These are phyloP conservation scores for Chrysomela aeneicollis DNA, from an alignment of 2,888 invertebrate species.

Conservation along the genomic window DNA sequence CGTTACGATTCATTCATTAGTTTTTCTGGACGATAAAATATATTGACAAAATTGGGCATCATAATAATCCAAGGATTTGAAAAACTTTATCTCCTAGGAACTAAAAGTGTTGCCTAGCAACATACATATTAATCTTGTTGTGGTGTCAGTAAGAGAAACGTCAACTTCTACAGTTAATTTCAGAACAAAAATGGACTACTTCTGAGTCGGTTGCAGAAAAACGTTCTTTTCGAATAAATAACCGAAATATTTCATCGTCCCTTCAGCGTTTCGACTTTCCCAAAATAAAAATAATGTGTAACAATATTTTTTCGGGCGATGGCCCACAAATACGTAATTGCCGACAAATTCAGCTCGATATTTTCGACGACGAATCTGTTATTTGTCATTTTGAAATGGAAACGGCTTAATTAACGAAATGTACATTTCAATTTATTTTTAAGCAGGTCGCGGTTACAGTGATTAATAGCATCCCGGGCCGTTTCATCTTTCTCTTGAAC, in stretches of 20 bases:
- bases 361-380: slow-evolving; percentile 27
- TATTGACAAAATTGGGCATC: too few relatives aligned
- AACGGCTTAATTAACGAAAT: slow-evolving; percentile 26
- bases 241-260: slow-evolving; percentile 25
- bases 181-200: too few relatives aligned
- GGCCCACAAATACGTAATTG: slow-evolving; percentile 39
- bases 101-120: too few relatives aligned
- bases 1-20: too few relatives aligned
- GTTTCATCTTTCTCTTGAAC: background rate
- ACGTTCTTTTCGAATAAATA: slow-evolving; percentile 25
- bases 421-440: slow-evolving; percentile 12
- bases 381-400: slow-evolving; percentile 28
- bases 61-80: too few relatives aligned
- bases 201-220: too few relatives aligned
- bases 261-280: slow-evolving; percentile 28
- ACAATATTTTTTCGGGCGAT: slow-evolving; percentile 35
- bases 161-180: too few relatives aligned
- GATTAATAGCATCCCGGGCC: slow-evolving; percentile 1
- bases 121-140: too few relatives aligned
- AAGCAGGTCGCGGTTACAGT: background rate
- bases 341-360: slow-evolving; percentile 40
- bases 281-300: slow-evolving; percentile 44
- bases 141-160: too few relatives aligned
- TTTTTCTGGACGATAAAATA: too few relatives aligned
- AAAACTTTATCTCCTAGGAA: too few relatives aligned